Evolutionary conservation across 1,140 invertebrate genomes (phyloP), one percentile per base, ranked within the genome.

Genomic region (Polyergus mexicanus): DNA sequence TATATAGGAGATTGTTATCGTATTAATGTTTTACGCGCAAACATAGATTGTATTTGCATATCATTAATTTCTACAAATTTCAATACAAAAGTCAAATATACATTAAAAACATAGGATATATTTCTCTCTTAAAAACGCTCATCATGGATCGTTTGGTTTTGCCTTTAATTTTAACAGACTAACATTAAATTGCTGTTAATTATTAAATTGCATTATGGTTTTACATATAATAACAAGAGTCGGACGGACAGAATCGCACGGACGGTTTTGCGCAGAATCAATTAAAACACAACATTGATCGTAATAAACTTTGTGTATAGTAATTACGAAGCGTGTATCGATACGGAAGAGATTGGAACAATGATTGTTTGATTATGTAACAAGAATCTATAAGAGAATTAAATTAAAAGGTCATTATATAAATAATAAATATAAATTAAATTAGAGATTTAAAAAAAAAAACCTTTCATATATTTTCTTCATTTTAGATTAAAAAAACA

Each of bases 151-250:
- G 32, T 7, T 32, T 19, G 25, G 8, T 16, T 81, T 58, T 69
- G 22, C 25, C 44, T 81, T 60, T 19, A 81, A 81, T 71, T 71
- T 47, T 32, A 58, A 81, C 38, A 32, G 16, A 54, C 35, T 69
- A 60, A 60, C 78, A 47, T 83, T 83, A 74, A 83, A 74, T 83
- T 72, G 62, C 69, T 71, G 35, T 65, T 71, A 56, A 80, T 72
- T 47, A 44, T 44, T 44, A 44, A 11, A 44, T 72, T 68, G 28
- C 66, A 25, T 81, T 72, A 69, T 28, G 51, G n/a, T 60, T 72
- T 32, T 41, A 35, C 44, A n/a, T 25, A 25, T n/a, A 72, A 81
- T 81, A 81, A 44, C 44, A 16, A n/a, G 44, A 69, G 32, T 51
- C 47, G 47, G 5, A 51, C 4, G 16, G 4, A 51, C 3, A 16